phyloP scores from a whole-genome alignment of 2,113 vertebrate species.

The Dipodomys spectabilis region DNA sequence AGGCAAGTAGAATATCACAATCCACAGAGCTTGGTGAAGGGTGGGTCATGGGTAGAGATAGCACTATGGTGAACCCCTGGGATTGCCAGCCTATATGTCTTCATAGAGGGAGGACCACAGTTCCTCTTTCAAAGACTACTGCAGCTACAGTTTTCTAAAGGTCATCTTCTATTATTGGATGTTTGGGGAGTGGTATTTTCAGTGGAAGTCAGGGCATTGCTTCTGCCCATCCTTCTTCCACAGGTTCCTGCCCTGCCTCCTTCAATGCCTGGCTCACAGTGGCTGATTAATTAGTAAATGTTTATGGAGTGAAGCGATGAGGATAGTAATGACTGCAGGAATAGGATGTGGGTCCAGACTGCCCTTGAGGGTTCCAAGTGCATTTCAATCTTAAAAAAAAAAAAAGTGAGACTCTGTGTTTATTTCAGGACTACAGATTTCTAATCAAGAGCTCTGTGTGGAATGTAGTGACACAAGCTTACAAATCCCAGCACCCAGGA shows the following conservation, averaged over 20 bases:
- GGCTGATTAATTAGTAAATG: background rate
- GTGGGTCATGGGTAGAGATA: background rate
- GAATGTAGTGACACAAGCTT: background rate
- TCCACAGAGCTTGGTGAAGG: background rate
- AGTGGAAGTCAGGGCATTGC: background rate
- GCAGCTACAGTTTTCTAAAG: background rate
- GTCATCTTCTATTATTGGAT: background rate
- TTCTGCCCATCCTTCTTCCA: background rate
- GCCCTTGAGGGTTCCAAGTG: background rate
- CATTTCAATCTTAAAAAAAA: background rate
- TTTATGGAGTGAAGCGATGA: background rate
- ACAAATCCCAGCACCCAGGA: background rate
- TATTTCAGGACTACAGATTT: background rate
- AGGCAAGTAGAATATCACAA: background rate
- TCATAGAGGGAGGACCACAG: background rate
- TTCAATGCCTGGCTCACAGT: background rate
- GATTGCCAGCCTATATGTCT: background rate
- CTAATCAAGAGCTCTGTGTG: background rate
- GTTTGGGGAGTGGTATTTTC: background rate
- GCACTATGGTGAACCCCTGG: background rate
- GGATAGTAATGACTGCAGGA: background rate
- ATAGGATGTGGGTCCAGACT: background rate
- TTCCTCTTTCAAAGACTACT: background rate
- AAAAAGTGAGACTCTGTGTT: background rate
- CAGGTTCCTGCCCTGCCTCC: accelerated